Base-by-base conservation (phyloP, 2,888 invertebrate species). In the Latheticus oryzae region DNA sequence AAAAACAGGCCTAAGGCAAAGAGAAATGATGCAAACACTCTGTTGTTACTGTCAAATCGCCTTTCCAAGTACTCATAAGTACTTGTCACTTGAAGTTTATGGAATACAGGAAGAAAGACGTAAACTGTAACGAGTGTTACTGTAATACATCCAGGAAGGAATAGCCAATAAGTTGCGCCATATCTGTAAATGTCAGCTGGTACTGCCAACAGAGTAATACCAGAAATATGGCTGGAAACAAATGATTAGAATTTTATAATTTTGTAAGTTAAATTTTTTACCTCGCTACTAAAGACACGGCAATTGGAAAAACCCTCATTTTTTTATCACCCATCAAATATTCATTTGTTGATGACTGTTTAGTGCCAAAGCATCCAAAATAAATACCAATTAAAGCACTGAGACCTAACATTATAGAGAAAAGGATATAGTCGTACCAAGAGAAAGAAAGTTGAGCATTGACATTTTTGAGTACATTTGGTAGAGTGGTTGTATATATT, bases 231-330 rank as follows among this genome's bases (percentile, higher is more conserved):
- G 70, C 90, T 90, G 76, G 35, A 79, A 77, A n/a, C n/a, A 43
- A 50, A 7, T 7, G 4, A 12, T 43, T 53, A 35, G 55, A 38
- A 8, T 11, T n/a, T 8, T 9, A n/a, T 15, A 24, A 47, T 8
- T 21, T 1, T 19, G 12, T 21, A n/a, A n/a, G 15, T n/a, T 2
- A 28, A 38, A 9, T 21, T 38, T 38, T 19, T 17, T 76, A 89
- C 89, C 89, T 89, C 3, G 91, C 87, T 65, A 89, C 84, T 7
- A 91, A 79, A 7, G 89, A 90, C 76, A 91, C 82, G 0, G 88
- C 85, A 55, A 91, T 84, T 0, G 91, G 90, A 67, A 90, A 81
- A n/a, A 86, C 83, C 2, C 84, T 84, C 89, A 91, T 89, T 65
- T 84, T 83, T 73, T 87, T 87, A 5, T 87, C 87, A 13, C 89